Base-by-base conservation (phyloP, 2,797 vertebrate species). In the Hyperoplus lanceolatus region DNA sequence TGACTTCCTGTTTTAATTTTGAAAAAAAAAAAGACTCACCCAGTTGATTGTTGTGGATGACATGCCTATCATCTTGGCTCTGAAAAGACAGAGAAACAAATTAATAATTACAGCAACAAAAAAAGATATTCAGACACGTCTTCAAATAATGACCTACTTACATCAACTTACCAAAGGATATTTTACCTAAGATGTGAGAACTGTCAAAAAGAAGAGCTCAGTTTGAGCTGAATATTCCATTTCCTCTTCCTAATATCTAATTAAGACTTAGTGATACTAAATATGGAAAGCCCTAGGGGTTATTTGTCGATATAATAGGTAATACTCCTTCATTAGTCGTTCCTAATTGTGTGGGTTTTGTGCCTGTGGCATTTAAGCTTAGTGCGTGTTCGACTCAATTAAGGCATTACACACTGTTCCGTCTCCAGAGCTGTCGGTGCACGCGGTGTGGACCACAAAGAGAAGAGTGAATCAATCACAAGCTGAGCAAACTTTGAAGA, bases 261-360 rank as follows among this genome's bases (percentile, higher is more conserved):
- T 93, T 92, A 93, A 86, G 71, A 89, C 80, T 89, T 83, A 87
- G 85, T 68, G 71, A 79, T 73, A 42, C 86, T 82, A 88, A 90
- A 88, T 80, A 79, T 85, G 63, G 82, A 79, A 85, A 66, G 69
- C 79, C 86, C 90, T 71, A 46, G 43, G 77, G 91, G 81, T 90
- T 93, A 88, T 90, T 92, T 92, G 81, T 81, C 85, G 81, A 87
- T 92, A 92, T 92, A 93, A 94, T 82, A 73, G 80, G 73, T 45
- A 62, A 91, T 86, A 88, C 71, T 69, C 79, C 60, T 80, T 90
- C 90, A 93, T 94, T 94, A 93, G 83, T 84, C 79, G 66, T 53
- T 60, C 46, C 78, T 88, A 93, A 95, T 93, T 92, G 87, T 89
- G 87, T 86, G 86, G 79, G 83, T 91, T 93, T 87, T 86, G 76